A percentile compares a stretch with the other conserved stretches of the same genome.
Conservation (phyloP, 2,888 invertebrate genomes). For the Lithodes maja region DNA sequence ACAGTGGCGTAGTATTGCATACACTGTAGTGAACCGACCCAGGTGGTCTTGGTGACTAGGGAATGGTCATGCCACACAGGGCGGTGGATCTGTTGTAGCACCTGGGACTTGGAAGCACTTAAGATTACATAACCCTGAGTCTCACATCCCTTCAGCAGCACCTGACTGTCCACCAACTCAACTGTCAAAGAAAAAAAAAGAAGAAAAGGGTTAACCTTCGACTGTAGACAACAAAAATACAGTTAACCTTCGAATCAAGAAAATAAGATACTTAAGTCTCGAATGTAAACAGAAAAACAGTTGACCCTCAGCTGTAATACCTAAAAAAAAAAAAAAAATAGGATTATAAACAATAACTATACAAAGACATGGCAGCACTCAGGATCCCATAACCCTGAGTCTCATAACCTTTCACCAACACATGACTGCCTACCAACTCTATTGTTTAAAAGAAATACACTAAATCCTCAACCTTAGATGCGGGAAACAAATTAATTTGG, state of each 20-base stretch:
- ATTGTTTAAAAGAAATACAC: slow-evolving; percentile 74
- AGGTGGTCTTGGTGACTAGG: slow-evolving; percentile 94
- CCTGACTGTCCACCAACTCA: slow-evolving; percentile 92
- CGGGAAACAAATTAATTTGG: no score
- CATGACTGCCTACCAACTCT: slow-evolving; percentile 92
- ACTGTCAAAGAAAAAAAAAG: slow-evolving; percentile 74
- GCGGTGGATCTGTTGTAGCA: slow-evolving; percentile 89
- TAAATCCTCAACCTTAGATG: no score
- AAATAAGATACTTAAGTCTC: no score
- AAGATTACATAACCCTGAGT: slow-evolving; percentile 97
- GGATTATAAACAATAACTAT: no score
- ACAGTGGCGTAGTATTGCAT: slow-evolving; percentile 99
- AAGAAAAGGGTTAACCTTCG: no score
- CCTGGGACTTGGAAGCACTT: slow-evolving; percentile 96
- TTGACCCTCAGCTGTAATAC: no score
- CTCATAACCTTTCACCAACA: slow-evolving; percentile 94
- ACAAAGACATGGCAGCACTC: slow-evolving; percentile 91
- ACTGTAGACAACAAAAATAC: no score
- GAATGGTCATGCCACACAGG: slow-evolving; percentile 92
- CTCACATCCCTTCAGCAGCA: slow-evolving; percentile 94
- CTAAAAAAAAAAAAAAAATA: no score
- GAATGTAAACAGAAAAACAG: no score
- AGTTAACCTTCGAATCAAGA: no score
- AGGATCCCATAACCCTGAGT: slow-evolving; percentile 97
- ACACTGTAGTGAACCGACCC: slow-evolving; percentile 85